Conservation (phyloP, 1,140 invertebrate genomes). For the Glossosoma conforme region DNA sequence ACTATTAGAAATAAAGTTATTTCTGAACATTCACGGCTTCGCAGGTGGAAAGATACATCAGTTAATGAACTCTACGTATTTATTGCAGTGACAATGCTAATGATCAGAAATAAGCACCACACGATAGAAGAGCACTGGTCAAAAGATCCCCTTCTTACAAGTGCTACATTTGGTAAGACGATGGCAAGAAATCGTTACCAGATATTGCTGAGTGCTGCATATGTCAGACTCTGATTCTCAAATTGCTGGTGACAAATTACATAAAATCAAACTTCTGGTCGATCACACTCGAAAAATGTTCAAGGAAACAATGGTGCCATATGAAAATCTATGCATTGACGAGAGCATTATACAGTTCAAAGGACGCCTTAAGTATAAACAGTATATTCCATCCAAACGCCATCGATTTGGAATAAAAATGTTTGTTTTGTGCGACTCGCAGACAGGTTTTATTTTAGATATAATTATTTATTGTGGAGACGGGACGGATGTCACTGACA, state of each 20-base stretch:
- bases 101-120: background rate
- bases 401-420: slow-evolving; percentile 36
- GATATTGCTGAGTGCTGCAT: background rate
- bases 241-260: slow-evolving; percentile 8
- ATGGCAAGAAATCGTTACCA: slow-evolving; percentile 10
- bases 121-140: slow-evolving; percentile 1
- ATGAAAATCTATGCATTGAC: slow-evolving; percentile 35
- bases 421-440: slow-evolving; percentile 32
- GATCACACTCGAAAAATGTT: slow-evolving; percentile 8
- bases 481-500: slow-evolving; percentile 9
- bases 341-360: slow-evolving; percentile 35
- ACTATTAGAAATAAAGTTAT: background rate
- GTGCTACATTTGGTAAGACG: too few species aligned
- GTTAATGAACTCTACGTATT: background rate
- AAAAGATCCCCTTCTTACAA: background rate
- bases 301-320: slow-evolving; percentile 15
- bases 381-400: slow-evolving; percentile 34
- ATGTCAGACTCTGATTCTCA: slow-evolving; percentile 6
- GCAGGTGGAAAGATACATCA: slow-evolving; percentile 4
- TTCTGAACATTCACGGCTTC: background rate
- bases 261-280: slow-evolving; percentile 5
- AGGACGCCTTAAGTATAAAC: slow-evolving; percentile 34
- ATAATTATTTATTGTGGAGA: slow-evolving; percentile 34
- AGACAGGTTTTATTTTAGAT: slow-evolving; percentile 33
- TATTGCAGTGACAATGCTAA: slow-evolving; percentile 1